Evolutionary conservation across 2,113 vertebrate genomes (phyloP), one percentile per base, ranked within the genome.

Genomic region (Laticauda colubrina): DNA sequence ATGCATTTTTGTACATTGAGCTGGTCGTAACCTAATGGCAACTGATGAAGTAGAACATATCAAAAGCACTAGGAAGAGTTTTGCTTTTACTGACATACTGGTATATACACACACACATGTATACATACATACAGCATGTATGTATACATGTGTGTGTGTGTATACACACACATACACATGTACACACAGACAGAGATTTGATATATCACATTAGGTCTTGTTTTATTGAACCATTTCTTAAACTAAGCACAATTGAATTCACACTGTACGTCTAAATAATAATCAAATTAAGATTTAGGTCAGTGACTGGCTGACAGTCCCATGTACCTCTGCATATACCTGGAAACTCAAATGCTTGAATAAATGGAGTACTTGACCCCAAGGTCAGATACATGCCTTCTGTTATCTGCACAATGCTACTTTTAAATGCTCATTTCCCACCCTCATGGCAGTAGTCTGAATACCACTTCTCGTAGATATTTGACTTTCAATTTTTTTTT

Each of bases 401-500:
- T 6, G 24, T 24, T 89, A 43, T 2, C 23, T 64, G 85, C 57
- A 45, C 14, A n/a, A 8, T 23, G 24, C 26, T 43, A 39, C 55
- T 55, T 85, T n/a, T 54, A 43, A 89, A 92, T 43, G 34, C 39
- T 53, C 12, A 4, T 26, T 11, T 34, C 55, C 24, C 29, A 29
- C 48, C 24, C 24, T 54, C 51, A 85, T 34, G 21, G 45, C 64
- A 87, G 87, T 29, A 39, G 53, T 57, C 29, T 56, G n/a, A 34
- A 23, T 3, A 10, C 15, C 26, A 29, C 59, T 90, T 20, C 89
- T 90, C 7, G 1, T 7, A 34, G 97, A 95, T 94, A 94, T 92
- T 95, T 96, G 94, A 48, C 54, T 96, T 89, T 21, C 87, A 93
- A 94, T 88, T 87, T 11, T 87, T 7, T 57, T n/a, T 69, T n/a